Evolutionary conservation across 1,140 invertebrate species (phyloP).

Genomic region (Philopotamus ludificatus): DNA sequence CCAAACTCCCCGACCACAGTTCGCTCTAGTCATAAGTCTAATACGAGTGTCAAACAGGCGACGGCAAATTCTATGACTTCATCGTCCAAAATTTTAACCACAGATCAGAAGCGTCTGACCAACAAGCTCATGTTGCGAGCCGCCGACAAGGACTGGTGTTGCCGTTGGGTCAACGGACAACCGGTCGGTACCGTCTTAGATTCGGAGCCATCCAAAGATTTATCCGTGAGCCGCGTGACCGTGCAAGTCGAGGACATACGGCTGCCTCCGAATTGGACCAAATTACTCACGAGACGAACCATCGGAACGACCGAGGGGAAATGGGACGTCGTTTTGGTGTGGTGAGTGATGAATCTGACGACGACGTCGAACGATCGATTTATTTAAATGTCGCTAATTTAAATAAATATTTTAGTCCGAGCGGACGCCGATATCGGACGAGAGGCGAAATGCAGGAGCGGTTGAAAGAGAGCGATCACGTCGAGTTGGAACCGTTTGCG

Average conservation of each 20-base stretch:
- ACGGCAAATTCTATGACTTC: no score
- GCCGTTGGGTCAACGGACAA: constrained; percentile 63
- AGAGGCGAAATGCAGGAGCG: constrained; percentile 61
- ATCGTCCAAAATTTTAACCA: no score
- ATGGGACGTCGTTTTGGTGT: constrained; percentile 76
- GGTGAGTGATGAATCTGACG: constrained; percentile 49
- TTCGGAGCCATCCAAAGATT: constrained; percentile 50
- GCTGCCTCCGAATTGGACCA: constrained; percentile 71
- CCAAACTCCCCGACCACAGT: no score
- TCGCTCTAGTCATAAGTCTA: no score
- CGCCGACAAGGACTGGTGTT: constrained; percentile 56
- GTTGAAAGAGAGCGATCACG: constrained; percentile 53
- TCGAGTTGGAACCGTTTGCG: constrained; percentile 48
- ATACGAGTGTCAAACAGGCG: no score
- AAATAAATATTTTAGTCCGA: constrained; percentile 53
- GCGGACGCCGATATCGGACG: constrained; percentile 61
- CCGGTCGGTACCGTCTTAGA: constrained; percentile 57
- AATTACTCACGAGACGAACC: constrained; percentile 70
- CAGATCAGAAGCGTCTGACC: no score
- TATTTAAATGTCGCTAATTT: neutral
- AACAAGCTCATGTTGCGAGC: constrained; percentile 19
- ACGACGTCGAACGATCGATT: neutral
- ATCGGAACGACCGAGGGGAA: constrained; percentile 70
- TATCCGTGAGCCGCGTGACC: constrained; percentile 51
- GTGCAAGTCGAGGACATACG: constrained; percentile 70